phyloP scores from a whole-genome alignment of 1,140 invertebrate genomes.

The Drosophila saltans region DNA sequence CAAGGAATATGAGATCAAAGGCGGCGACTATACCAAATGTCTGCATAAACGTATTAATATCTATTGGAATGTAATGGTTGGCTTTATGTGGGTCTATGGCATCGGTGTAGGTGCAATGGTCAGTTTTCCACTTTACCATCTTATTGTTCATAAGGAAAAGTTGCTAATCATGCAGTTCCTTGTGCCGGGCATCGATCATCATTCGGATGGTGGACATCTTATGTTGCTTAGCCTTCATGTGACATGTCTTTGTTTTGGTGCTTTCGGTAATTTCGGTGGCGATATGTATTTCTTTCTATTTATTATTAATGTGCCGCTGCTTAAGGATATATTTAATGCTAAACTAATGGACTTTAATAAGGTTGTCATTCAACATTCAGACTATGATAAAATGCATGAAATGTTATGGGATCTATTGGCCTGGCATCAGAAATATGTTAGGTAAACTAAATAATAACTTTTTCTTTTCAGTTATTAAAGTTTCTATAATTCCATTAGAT shows the following conservation, averaged over 20 bases:
- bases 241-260: constrained; percentile 35
- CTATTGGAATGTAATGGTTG: constrained; percentile 39
- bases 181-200: constrained; percentile 47
- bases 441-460: constrained; percentile 6
- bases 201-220: constrained; percentile 44
- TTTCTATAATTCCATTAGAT: constrained; percentile 20
- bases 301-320: constrained; percentile 52
- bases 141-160: constrained; percentile 38
- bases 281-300: constrained; percentile 69
- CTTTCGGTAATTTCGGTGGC: constrained; percentile 63
- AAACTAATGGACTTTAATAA: constrained; percentile 57
- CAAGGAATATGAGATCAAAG: constrained; percentile 42
- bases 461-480: neutral
- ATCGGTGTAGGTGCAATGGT: constrained; percentile 7
- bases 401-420: constrained; percentile 44
- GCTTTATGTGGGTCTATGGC: constrained; percentile 30
- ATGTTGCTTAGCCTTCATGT: constrained; percentile 38
- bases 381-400: neutral
- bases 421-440: constrained; percentile 63
- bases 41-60: constrained; percentile 45
- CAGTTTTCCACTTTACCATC: constrained; percentile 42
- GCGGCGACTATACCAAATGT: constrained; percentile 42
- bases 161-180: constrained; percentile 60
- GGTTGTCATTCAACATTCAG: neutral
- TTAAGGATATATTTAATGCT: constrained; percentile 53